These are phyloP conservation scores for Masnerella sp. DNA, from an alignment of 2,888 invertebrate genomes.

Conservation along the genomic window DNA sequence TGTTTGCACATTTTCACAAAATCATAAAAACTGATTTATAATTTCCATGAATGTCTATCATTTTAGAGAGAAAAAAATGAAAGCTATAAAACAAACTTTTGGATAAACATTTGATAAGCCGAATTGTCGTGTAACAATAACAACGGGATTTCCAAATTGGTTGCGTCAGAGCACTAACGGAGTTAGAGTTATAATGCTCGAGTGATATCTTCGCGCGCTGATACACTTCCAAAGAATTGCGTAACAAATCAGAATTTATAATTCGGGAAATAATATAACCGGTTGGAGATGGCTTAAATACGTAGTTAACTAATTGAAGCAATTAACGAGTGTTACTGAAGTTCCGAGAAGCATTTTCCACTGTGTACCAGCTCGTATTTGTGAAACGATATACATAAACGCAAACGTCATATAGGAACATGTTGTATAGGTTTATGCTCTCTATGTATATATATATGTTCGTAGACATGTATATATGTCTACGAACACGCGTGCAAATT, in stretches of 20 bases:
- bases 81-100: no score
- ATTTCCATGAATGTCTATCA: no score
- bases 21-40: no score
- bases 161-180: constrained; percentile 1
- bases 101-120: no score
- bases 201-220: not conserved
- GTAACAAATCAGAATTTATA: constrained; percentile 25
- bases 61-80: no score
- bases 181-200: constrained; percentile 5
- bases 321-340: constrained; percentile 41
- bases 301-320: constrained; percentile 41
- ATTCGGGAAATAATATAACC: constrained; percentile 31
- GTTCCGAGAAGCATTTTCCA: constrained; percentile 29
- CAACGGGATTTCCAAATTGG: constrained; percentile 1
- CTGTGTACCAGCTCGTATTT: not conserved
- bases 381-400: not conserved
- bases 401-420: no score
- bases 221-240: constrained; percentile 19
- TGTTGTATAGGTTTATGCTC: no score
- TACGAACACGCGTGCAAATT: not conserved
- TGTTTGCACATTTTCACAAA: no score
- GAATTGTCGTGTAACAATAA: not conserved
- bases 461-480: not conserved
- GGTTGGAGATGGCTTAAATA: constrained; percentile 22
- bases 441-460: constrained; percentile 5